Evolutionary conservation across 2,797 vertebrate genomes (phyloP).

Genomic region (Florisuga fusca): DNA sequence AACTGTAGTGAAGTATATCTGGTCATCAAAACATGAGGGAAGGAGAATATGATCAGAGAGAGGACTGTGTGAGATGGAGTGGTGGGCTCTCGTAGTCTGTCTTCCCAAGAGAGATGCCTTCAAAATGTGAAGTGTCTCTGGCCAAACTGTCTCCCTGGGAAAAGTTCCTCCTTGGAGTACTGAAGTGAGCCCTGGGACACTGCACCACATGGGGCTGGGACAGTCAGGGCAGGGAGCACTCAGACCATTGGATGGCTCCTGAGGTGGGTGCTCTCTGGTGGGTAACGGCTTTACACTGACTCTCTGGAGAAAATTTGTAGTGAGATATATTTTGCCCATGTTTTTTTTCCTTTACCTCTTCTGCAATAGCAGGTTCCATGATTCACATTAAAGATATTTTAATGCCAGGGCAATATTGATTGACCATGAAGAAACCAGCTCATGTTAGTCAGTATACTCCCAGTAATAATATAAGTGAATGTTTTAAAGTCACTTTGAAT

Average conservation of each 20-base stretch:
- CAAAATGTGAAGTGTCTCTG: not conserved
- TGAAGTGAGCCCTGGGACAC: not conserved
- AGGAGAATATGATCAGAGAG: not conserved
- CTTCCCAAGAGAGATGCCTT: not conserved
- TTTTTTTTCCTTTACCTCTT: not conserved
- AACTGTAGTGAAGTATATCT: not conserved
- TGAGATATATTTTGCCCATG: fast-evolving
- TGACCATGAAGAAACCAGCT: conserved; percentile 44
- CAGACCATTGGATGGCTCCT: fast-evolving
- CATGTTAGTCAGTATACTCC: not conserved
- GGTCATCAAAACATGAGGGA: not conserved
- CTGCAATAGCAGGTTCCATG: not conserved
- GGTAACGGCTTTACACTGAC: not conserved
- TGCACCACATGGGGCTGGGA: fast-evolving
- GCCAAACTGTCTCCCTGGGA: not conserved
- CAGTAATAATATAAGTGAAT: conserved; percentile 45
- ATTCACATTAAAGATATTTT: conserved; percentile 13
- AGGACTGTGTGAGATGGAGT: fast-evolving
- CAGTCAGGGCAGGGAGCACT: not conserved
- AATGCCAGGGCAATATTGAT: conserved; percentile 16
- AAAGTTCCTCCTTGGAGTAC: not conserved
- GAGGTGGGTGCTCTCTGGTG: not conserved
- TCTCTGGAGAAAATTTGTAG: not conserved
- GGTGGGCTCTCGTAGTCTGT: fast-evolving
- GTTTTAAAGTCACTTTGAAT: conserved; percentile 50